Evolutionary conservation across 2,888 invertebrate species (phyloP).

Genomic region (Eudasyphora cyanicolor): DNA sequence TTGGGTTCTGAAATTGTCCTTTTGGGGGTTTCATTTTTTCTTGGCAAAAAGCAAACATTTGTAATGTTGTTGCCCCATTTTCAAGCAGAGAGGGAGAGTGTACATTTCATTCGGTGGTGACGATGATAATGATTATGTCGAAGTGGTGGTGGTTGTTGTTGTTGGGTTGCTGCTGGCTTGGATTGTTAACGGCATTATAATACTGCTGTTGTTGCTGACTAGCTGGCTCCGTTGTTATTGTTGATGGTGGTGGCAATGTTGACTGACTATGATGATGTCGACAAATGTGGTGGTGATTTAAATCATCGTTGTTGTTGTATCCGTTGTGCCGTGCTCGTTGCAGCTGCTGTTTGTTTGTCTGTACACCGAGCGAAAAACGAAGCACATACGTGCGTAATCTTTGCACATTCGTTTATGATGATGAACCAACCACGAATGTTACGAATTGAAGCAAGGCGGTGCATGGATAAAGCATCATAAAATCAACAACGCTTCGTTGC

Average conservation of each 20-base stretch:
- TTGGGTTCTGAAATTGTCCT: too few species aligned
- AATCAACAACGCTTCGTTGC: too few species aligned
- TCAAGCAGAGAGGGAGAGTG: too few species aligned
- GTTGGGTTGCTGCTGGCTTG: background rate
- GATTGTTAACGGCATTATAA: slow-evolving; percentile 31
- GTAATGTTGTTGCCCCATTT: too few species aligned
- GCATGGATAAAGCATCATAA: too few species aligned
- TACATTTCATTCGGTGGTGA: too few species aligned
- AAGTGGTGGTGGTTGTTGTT: background rate
- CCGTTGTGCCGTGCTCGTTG: slow-evolving; percentile 26
- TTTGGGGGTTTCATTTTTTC: background rate
- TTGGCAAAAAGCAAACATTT: background rate
- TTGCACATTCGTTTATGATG: too few species aligned
- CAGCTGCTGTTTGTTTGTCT: slow-evolving; percentile 59
- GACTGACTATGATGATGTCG: slow-evolving; percentile 16
- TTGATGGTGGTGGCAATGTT: slow-evolving; percentile 28
- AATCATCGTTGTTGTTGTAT: slow-evolving; percentile 40
- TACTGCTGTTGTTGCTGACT: slow-evolving; percentile 37
- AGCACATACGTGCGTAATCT: too few species aligned
- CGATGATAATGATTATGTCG: too few species aligned
- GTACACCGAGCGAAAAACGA: too few species aligned
- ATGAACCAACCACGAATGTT: too few species aligned
- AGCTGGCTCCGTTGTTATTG: slow-evolving; percentile 51
- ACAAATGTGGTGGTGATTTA: slow-evolving; percentile 54
- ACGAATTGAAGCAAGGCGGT: too few species aligned